Evolutionary conservation across 2,797 vertebrate genomes (phyloP).

Genomic region (Galaxias olidus): DNA sequence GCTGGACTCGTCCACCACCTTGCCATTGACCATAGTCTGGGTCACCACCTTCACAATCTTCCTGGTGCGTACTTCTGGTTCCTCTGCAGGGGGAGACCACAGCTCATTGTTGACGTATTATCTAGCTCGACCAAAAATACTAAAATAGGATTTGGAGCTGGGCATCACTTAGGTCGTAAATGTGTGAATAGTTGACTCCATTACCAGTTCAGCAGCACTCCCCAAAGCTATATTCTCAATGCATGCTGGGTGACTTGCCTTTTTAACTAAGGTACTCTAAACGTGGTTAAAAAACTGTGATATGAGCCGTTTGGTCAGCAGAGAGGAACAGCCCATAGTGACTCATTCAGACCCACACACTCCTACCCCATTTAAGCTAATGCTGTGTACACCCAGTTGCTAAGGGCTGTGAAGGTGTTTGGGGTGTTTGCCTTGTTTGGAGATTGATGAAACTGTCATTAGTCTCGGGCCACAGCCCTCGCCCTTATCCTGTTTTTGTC

Average conservation of each 20-base stretch:
- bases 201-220: too few species aligned
- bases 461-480: conserved; percentile 16
- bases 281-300: too few species aligned
- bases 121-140: not conserved
- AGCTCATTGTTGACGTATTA: not conserved
- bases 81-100: conserved; percentile 55
- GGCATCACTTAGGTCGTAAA: too few species aligned
- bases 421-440: conserved; percentile 30
- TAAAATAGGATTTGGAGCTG: too few species aligned
- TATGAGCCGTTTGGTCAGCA: too few species aligned
- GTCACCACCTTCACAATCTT: conserved; percentile 86
- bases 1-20: conserved; percentile 82
- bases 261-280: too few species aligned
- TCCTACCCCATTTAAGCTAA: conserved; percentile 25
- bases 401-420: conserved; percentile 23
- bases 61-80: conserved; percentile 82
- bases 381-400: conserved; percentile 39
- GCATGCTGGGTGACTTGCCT: too few species aligned
- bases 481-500: conserved; percentile 10
- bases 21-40: conserved; percentile 84
- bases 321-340: not conserved
- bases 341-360: conserved; percentile 20
- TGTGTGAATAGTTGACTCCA: too few species aligned
- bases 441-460: conserved; percentile 31
- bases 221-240: too few species aligned